Percentiles rank a stretch among this genome's conserved stretches.
Evolutionary conservation across 1,140 invertebrate genomes (phyloP).

Genomic region (Halictus rubicundus): DNA sequence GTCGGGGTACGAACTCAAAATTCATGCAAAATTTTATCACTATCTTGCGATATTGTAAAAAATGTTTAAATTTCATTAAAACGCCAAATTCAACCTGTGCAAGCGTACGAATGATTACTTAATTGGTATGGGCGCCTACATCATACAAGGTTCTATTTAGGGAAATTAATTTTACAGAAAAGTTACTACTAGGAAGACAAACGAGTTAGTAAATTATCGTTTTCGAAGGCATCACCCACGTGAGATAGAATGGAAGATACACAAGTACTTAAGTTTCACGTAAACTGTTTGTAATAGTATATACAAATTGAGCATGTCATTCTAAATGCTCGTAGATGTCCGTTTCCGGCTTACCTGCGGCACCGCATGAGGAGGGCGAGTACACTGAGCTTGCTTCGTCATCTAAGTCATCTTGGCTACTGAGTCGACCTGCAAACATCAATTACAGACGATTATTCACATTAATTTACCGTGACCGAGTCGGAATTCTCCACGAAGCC

Average conservation of each 20-base stretch:
- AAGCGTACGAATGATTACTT: neutral
- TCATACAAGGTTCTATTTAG: neutral
- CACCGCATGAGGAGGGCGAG: slow-evolving; percentile 78
- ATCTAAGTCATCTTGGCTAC: slow-evolving; percentile 92
- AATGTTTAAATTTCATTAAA: neutral
- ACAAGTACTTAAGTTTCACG: slow-evolving; percentile 15
- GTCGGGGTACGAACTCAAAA: neutral
- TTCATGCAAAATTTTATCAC: no score
- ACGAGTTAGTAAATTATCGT: slow-evolving; percentile 42
- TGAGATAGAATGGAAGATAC: slow-evolving; percentile 18
- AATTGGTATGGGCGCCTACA: neutral
- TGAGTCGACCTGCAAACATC: slow-evolving; percentile 84
- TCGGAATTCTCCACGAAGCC: neutral
- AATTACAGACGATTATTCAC: slow-evolving; percentile 4
- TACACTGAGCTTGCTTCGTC: slow-evolving; percentile 88
- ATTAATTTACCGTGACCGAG: neutral
- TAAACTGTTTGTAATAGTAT: slow-evolving; percentile 38
- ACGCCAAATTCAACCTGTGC: neutral
- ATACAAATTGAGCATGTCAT: slow-evolving; percentile 70
- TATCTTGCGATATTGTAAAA: neutral
- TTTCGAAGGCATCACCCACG: neutral
- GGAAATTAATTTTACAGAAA: slow-evolving; percentile 21
- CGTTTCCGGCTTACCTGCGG: slow-evolving; percentile 84
- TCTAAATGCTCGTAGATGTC: slow-evolving; percentile 77
- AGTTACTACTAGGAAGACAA: slow-evolving; percentile 24